Evolutionary conservation across 2,797 vertebrate genomes (phyloP), one percentile per base, ranked within the genome.

Genomic region (Chrysolophus pictus): DNA sequence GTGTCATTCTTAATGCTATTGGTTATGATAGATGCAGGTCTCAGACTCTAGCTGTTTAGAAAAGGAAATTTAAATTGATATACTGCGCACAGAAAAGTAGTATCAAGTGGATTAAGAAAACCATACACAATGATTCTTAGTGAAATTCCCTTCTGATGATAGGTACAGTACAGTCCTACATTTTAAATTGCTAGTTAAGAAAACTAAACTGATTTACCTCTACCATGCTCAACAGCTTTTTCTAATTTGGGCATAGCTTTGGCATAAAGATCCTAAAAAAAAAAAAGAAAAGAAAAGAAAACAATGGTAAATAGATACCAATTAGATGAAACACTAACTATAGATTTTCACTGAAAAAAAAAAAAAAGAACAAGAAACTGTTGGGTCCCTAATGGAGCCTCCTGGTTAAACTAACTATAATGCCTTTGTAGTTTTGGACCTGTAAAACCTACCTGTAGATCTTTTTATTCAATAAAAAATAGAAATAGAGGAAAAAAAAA

Each of bases 221-320:
- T 98, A 84, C 98, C 97, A 53, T 96, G 94, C 4, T 98, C 94
- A 87, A 98, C 46, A 14, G 98, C 96, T 53, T 93, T 92, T 96
- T 96, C 97, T 92, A 99, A 81, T 55, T 96, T 97, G 33, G 99
- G 99, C 94, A 98, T 97, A 94, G 97, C 95, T 19, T 96, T 98
- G 87, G 88, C 93, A 95, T 98, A 99, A 24, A 94, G 97, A 87
- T 96, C 97, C 99, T 99, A 96, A 6, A 87, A 75, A 95, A 92
- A 73, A 87, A 53, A 85, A 90, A 89, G 51, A 23, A 87, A 70
- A 15, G 51, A 53, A 53, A 44, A 44, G 10, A 78, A 72, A 68
- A 79, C 7, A 90, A 79, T 10, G 33, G 76, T 87, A 93, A 94
- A 81, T 75, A 87, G 69, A 72, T 37, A 85, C 16, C 83, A 96